These are phyloP conservation scores for Alca torda DNA, from an alignment of 2,797 vertebrate species.

Conservation along the genomic window DNA sequence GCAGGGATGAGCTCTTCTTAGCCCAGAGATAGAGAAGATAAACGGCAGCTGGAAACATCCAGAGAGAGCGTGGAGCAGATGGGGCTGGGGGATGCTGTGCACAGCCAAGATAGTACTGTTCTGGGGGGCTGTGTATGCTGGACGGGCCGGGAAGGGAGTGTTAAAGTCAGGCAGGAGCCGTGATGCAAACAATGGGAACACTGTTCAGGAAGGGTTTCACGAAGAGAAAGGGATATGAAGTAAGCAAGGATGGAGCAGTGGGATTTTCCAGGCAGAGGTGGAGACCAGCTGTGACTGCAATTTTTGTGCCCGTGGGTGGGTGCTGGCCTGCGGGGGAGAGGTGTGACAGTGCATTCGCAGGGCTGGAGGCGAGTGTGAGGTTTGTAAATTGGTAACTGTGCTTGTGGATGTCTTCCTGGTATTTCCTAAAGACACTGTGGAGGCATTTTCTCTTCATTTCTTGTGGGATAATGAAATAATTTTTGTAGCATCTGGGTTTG, in stretches of 20 bases:
- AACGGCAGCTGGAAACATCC: neutral
- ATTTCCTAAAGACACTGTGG: neutral
- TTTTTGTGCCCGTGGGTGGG: fast-evolving
- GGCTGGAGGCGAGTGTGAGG: neutral
- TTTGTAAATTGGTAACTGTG: neutral
- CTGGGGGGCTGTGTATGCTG: neutral
- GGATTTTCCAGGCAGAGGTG: neutral
- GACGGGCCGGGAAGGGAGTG: fast-evolving
- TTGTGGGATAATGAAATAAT: neutral
- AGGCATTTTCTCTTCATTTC: neutral
- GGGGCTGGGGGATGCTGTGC: too few species aligned
- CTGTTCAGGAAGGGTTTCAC: neutral
- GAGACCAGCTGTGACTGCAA: neutral
- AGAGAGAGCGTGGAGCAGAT: too few species aligned
- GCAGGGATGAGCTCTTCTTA: neutral
- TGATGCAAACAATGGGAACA: neutral
- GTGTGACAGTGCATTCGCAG: fast-evolving
- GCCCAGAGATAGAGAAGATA: neutral
- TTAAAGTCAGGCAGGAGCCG: neutral
- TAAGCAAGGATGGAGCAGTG: neutral
- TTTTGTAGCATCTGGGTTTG: neutral
- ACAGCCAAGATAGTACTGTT: fast-evolving
- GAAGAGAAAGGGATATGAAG: neutral
- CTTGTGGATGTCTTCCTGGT: neutral
- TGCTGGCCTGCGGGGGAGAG: neutral